Base-by-base conservation (phyloP, 2,797 vertebrate species). In the Australoheros facetus region DNA sequence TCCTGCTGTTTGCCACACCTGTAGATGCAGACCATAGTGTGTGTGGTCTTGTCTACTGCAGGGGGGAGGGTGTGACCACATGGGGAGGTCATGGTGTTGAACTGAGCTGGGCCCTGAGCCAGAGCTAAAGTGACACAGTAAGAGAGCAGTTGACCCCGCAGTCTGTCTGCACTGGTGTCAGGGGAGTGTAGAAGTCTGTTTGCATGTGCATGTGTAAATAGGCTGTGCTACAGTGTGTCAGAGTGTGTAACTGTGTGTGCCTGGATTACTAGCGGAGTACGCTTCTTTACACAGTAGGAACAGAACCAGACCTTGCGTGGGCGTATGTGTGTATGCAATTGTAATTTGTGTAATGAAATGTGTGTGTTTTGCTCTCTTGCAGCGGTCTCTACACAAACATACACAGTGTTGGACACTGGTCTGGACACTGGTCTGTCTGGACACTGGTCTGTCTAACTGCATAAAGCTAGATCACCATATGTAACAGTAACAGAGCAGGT, bases 91-190 rank as follows among this genome's bases (percentile, higher is more conserved):
- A 73, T 28, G 26, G 70, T 59, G 77, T 54, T 70, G 58, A 79
- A 57, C 73, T 28, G 48, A 88, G 75, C 75, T 79, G 81, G 85
- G 81, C 71, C 66, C 70, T 23, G 78, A 89, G 79, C 79, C 82
- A 89, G 86, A 88, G 57, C 70, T 62, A 58, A 89, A 89, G 83
- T 91, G 86, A 87, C 78, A 85, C 59, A 54, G 77, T 81, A 79
- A 87, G 53, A 78, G 77, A 75, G 79, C 79, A 82, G 83, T 86
- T 88, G 85, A 87, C 80, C 84, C 85, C 77, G 42, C 75, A 87
- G 73, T 80, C 89, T 83, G 80, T 78, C 59, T 81, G 69, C 55
- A n/a, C 48, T 72, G 69, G 59, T 77, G 64, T 80, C 58, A 57
- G 69, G 75, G 53, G 79, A 75, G 32, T 3, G 59, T 71, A 34